These are phyloP conservation scores for Geotrypetes seraphini DNA, from an alignment of 2,797 vertebrate species.

Conservation along the genomic window DNA sequence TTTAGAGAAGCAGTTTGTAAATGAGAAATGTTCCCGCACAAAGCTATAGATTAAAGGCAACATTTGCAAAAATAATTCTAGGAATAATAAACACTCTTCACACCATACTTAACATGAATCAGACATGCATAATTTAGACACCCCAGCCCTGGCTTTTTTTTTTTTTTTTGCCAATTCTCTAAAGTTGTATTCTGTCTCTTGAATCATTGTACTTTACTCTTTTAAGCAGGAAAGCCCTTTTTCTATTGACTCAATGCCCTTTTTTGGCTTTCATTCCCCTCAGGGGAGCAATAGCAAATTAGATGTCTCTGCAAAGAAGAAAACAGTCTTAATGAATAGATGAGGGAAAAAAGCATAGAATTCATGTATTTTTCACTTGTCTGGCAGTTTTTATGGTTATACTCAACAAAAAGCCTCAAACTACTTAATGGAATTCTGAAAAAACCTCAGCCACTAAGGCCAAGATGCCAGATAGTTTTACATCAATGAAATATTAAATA, in stretches of 20 bases:
- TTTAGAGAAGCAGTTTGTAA: no score
- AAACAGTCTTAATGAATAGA: constrained; percentile 21
- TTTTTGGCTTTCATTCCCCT: constrained; percentile 31
- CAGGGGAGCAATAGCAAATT: constrained; percentile 33
- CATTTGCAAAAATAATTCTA: constrained; percentile 8
- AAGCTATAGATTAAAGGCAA: constrained; percentile 1
- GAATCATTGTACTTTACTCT: constrained; percentile 22
- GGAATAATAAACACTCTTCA: no score
- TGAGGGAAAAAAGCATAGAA: constrained; percentile 4
- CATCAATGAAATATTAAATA: neutral
- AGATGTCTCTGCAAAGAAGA: constrained; percentile 24
- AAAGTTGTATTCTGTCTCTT: constrained; percentile 1
- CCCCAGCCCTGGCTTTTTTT: no score
- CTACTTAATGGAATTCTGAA: constrained; percentile 20
- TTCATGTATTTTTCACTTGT: constrained; percentile 32
- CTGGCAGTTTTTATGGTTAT: constrained; percentile 14
- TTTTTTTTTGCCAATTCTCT: constrained; percentile 10
- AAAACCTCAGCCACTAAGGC: neutral
- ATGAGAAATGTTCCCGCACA: no score
- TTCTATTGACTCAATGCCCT: constrained; percentile 19
- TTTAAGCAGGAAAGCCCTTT: constrained; percentile 29
- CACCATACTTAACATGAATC: neutral
- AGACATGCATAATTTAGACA: constrained; percentile 8
- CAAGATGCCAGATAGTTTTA: constrained; percentile 8
- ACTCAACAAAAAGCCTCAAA: constrained; percentile 15